Evolutionary conservation across 1,140 invertebrate genomes (phyloP), one percentile per base, ranked within the genome.

Genomic region (Harpegnathos saltator): DNA sequence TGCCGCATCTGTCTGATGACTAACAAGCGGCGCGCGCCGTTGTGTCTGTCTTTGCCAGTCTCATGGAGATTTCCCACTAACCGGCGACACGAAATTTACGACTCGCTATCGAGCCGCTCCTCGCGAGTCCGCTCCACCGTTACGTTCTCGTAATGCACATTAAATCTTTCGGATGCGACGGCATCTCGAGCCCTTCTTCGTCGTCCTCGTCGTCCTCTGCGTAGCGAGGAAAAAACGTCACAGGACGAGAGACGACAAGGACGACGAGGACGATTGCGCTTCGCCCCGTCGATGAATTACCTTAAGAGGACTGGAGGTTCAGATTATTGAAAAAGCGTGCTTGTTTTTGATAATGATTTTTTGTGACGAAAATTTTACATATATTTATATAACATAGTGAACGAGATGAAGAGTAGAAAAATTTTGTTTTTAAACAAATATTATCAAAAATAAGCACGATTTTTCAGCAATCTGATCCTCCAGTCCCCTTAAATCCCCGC

Each of bases 101-200:
- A 69, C 48, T 9, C 5, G 19, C 33, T 56, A 26, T 48, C 33
- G 52, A 80, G 65, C 75, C 69, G 75, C 65, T 80, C 33, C 26
- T 71, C 38, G 75, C 33, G 50, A 33, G 68, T 78, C 17, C 33
- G 29, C 52, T 17, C 14, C 44, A 38, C 14, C 26, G 33, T 77
- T 65, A 52, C 26, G 59, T 78, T 69, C 75, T 48, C n/a, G n/a
- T 38, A 58, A 58, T 44, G 75, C 75, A 69, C 58, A 78, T 78
- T 78, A 69, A 78, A 78, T 68, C 75, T 58, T 66, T 77, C 52
- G 9, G 38, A 44, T 9, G 38, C 38, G 38, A 44, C 38, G 59
- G 65, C 26, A 26, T 48, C 26, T 50, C 14, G 24, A 14, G 44
- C 17, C 44, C 59, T 75, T 78, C 68, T 62, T 78, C 26, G 29